Base-by-base conservation (phyloP, 1,140 invertebrate species). In the Leptopilina clavipes region DNA sequence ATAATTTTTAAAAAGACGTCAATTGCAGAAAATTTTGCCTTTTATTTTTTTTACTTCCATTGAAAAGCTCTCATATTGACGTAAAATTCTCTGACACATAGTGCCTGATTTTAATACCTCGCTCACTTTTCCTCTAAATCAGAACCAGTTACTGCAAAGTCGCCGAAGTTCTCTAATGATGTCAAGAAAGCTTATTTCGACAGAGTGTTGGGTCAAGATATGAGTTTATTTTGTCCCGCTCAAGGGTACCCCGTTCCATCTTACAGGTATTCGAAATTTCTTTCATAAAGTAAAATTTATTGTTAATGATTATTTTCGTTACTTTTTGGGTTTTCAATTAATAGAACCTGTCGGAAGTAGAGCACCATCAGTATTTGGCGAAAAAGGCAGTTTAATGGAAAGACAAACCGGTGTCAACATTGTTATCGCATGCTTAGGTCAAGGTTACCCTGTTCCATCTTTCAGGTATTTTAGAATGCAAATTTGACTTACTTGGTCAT, bases 381-480 rank as follows among this genome's bases (percentile, higher is more conserved):
- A 92, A 79, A 91, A 92, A 70, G 86, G 88, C 72, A 90, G 86
- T 79, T 85, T 88, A 19, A 91, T 91, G 84, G 87, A 91, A 79
- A 87, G 89, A 54, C 83, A 85, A 37, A 85, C 90, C 72, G 89
- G 89, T 52, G 92, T 92, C 78, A 92, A 92, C 82, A 93, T 95
- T 85, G 93, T 94, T 76, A 90, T 97, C 40, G 92, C 95, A 14
- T 97, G 96, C 90, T 95, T 94, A 84, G 95, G 95, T 75, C 95
- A 96, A 90, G 94, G 92, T 77, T 92, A 93, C 87, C 94, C 94
- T 82, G 90, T 94, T 82, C 94, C 94, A 81, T 85, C 91, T 79
- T 94, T 94, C 92, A 95, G 94, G 94, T 95, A 92, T 93, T 70
- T 72, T 48, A 3, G 37, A 40, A 8, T 3, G 7, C 9, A 40